A percentile compares a stretch with the other conserved stretches of the same genome.
These are phyloP conservation scores for Brachypteracias leptosomus DNA, from an alignment of 2,113 vertebrate species.

Conservation along the genomic window DNA sequence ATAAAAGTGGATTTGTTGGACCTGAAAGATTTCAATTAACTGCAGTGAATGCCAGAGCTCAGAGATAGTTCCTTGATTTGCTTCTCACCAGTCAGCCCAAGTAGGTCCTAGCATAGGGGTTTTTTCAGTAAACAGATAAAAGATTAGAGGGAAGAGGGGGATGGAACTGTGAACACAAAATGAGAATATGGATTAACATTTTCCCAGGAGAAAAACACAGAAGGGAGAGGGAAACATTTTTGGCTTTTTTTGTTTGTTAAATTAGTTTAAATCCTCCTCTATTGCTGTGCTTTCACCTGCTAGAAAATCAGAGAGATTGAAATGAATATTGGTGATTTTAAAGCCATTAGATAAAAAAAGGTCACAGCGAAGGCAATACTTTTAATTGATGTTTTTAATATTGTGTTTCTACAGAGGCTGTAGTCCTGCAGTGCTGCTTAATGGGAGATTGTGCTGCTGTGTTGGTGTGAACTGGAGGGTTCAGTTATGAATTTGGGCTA, in stretches of 20 bases:
- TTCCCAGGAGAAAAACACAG: background rate
- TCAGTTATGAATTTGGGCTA: background rate
- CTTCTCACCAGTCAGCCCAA: background rate
- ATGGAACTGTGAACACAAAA: background rate
- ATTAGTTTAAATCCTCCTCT: background rate
- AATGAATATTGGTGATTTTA: background rate
- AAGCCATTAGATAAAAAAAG: background rate
- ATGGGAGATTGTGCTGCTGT: background rate
- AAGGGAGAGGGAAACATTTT: background rate
- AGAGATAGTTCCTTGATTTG: background rate
- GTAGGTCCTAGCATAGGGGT: background rate
- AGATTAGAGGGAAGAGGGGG: background rate
- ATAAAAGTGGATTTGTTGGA: background rate
- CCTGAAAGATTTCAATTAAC: conserved; percentile 43
- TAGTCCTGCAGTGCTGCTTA: background rate
- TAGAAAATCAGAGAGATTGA: background rate
- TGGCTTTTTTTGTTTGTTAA: background rate
- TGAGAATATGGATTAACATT: background rate
- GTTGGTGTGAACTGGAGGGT: background rate
- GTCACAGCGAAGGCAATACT: background rate
- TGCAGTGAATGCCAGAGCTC: background rate
- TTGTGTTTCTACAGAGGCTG: rapidly evolving
- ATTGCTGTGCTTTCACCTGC: rapidly evolving
- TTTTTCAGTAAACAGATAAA: background rate
- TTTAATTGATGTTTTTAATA: background rate